Percentiles rank a stretch among this genome's conserved stretches.
Evolutionary conservation across 2,113 vertebrate species (phyloP).

Genomic region (Eublepharis macularius): DNA sequence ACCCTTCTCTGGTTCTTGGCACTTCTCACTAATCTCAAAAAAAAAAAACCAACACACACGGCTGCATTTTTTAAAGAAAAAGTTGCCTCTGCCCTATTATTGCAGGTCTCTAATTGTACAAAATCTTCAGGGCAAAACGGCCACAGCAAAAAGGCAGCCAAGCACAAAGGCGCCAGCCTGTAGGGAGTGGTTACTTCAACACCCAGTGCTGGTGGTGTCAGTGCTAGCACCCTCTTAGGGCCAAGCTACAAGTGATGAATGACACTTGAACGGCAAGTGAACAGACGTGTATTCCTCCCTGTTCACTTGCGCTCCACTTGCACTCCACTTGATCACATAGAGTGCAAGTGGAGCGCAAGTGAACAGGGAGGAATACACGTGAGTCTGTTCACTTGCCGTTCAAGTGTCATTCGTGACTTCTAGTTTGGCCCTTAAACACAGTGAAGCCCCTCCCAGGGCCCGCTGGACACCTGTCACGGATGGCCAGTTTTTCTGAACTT

Average conservation of each 20-base stretch:
- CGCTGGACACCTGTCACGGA: fast-evolving
- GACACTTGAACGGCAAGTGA: too few relatives aligned
- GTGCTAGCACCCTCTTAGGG: fast-evolving
- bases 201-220: fast-evolving
- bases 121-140: background rate
- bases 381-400: too few relatives aligned
- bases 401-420: too few relatives aligned
- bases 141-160: background rate
- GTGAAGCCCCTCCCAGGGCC: background rate
- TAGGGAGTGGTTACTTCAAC: background rate
- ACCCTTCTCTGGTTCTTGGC: background rate
- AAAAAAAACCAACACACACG: too few relatives aligned
- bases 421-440: too few relatives aligned
- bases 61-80: background rate
- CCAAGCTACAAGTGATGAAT: too few relatives aligned
- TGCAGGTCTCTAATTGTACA: background rate
- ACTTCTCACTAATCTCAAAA: background rate
- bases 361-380: too few relatives aligned
- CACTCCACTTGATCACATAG: too few relatives aligned
- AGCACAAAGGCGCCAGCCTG: fast-evolving
- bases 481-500: background rate
- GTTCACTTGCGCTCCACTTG: too few relatives aligned
- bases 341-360: too few relatives aligned
- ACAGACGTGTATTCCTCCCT: too few relatives aligned
- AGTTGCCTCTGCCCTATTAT: background rate